Evolutionary conservation across 2,888 invertebrate genomes (phyloP).

Genomic region (Hydraecia micacea): DNA sequence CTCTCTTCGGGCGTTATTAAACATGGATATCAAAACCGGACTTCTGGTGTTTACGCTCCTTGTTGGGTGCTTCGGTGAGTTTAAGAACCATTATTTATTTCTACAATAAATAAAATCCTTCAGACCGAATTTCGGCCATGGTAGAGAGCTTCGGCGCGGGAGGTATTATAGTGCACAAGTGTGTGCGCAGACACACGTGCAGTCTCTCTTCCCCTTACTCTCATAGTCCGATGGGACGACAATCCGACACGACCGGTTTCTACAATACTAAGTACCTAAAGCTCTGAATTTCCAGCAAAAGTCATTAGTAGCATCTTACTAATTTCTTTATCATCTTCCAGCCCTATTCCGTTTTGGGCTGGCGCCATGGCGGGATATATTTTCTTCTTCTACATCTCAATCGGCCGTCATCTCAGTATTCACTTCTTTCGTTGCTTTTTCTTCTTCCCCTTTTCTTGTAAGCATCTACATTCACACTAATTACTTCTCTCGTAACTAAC

Average conservation of each 20-base stretch:
- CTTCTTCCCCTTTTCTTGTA: neutral
- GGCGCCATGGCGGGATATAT: neutral
- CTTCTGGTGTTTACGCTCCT: conserved; percentile 72
- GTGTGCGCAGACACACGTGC: too few relatives aligned
- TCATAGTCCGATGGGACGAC: too few relatives aligned
- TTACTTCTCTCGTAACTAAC: neutral
- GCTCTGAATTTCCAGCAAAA: neutral
- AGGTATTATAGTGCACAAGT: too few relatives aligned
- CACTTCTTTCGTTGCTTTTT: neutral
- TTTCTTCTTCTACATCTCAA: neutral
- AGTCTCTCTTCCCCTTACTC: too few relatives aligned
- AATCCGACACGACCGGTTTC: too few relatives aligned
- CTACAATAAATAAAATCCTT: neutral
- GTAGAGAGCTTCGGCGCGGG: neutral
- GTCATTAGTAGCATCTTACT: neutral
- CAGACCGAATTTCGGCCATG: neutral
- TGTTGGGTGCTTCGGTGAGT: conserved; percentile 75
- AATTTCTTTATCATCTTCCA: neutral
- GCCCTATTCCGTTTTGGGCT: neutral
- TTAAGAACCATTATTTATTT: neutral
- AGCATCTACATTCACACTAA: neutral
- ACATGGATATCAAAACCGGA: conserved; percentile 66
- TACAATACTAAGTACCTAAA: neutral
- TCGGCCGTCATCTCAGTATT: too few relatives aligned
- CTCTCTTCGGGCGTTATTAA: conserved; percentile 51